Evolutionary conservation across 2,888 invertebrate genomes (phyloP), one percentile per base, ranked within the genome.

Genomic region (Octonoba sinensis): DNA sequence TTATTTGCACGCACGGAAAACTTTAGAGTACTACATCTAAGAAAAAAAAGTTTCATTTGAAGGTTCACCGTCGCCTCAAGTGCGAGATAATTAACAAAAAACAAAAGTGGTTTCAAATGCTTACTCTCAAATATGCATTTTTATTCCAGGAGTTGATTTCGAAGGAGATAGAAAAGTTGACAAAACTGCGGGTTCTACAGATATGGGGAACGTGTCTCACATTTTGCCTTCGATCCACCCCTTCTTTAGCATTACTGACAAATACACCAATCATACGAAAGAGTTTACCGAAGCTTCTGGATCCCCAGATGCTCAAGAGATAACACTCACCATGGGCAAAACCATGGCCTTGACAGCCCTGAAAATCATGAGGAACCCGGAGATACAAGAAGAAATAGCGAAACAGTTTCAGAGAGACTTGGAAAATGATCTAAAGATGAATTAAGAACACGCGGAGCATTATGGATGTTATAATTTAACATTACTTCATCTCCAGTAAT

Each of bases 161-260:
- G 22, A 24, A 3, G 27, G 27, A 27, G 44, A 62, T 11, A 11
- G 8, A 36, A 16, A 36, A 13, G 3, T 44, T 3, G 27, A 27
- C 6, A 44, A 15, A 16, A 1, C 27, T 16, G 87, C 87, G 4
- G 88, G 82, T 8, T 75, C 82, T 36, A 71, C 82, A 4, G 82
- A 82, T 27, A 82, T 82, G 82, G 88, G 88, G 1, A 88, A 88
- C 75, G 87, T 88, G 1, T 87, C 87, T 8, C 86, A 87, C 51
- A 86, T 86, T 0, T 84, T 88, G 3, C 88, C 88, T 6, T 86
- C 87, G 62, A 86, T 88, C n/a, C 88, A 88, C 70, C 85, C 85
- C 0, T 62, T 81, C 12, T 85, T 54, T 69, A 24, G 36, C 36
- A 71, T 85, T 16, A 87, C 87, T 44, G 86, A 86, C 8, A 73